Conservation (phyloP, 1,140 invertebrate genomes). For the Drosophila nasuta region DNA sequence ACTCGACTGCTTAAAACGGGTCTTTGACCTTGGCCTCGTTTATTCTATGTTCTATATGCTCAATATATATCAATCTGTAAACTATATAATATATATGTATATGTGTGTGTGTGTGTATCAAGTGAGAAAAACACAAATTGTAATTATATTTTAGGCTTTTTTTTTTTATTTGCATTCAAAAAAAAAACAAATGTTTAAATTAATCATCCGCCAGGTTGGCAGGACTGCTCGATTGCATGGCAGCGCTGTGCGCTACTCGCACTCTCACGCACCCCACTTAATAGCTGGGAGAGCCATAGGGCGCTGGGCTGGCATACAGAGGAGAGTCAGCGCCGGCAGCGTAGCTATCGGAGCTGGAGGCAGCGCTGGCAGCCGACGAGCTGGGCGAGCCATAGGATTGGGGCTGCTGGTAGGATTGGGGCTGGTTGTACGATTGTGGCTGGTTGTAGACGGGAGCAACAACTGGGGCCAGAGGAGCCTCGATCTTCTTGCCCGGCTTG, state of each 20-base stretch:
- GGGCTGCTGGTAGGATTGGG: conserved; percentile 33
- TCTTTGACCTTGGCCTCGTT: conserved; percentile 43
- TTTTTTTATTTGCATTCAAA: conserved; percentile 66
- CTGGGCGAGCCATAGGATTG: conserved; percentile 32
- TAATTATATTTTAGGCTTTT: conserved; percentile 44
- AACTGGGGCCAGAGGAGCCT: conserved; percentile 73
- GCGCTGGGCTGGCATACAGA: conserved; percentile 67
- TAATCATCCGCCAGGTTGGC: conserved; percentile 38
- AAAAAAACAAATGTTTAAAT: conserved; percentile 64
- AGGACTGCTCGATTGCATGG: conserved; percentile 23
- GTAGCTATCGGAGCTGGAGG: conserved; percentile 53
- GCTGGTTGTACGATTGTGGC: conserved; percentile 57
- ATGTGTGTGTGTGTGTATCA: neutral
- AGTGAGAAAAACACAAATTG: neutral
- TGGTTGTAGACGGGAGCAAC: conserved; percentile 65
- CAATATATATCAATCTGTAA: conserved; percentile 9
- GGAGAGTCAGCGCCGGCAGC: conserved; percentile 58
- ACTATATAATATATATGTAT: no score
- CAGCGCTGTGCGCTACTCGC: no score
- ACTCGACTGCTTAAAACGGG: conserved; percentile 3
- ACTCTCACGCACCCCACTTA: conserved; percentile 15
- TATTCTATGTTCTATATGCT: conserved; percentile 21
- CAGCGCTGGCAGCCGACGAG: conserved; percentile 40
- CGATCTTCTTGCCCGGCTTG: conserved; percentile 83
- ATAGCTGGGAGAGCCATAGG: conserved; percentile 67